These are phyloP conservation scores for Scrobipalpa costella DNA, from an alignment of 2,888 invertebrate genomes.

Conservation along the genomic window DNA sequence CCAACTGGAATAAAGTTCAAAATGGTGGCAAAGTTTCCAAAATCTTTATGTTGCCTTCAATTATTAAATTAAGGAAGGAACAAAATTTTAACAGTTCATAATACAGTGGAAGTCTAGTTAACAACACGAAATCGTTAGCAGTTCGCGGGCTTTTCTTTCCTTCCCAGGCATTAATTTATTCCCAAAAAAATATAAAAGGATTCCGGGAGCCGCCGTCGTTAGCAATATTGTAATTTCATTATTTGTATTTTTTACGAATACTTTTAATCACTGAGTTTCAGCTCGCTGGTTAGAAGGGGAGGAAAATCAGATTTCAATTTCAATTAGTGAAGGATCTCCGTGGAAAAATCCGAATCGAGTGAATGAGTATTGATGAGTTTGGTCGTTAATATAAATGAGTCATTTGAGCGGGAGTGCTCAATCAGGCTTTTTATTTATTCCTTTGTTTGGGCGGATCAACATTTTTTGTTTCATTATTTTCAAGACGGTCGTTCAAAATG, in stretches of 20 bases:
- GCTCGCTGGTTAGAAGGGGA: conserved; percentile 58
- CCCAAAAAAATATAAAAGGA: conserved; percentile 78
- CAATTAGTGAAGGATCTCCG: conserved; percentile 77
- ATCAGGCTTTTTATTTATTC: conserved; percentile 58
- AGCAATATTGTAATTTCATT: conserved; percentile 83
- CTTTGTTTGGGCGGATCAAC: conserved; percentile 40
- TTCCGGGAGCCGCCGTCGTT: conserved; percentile 75
- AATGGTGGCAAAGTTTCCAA: not conserved
- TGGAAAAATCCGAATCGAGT: conserved; percentile 67
- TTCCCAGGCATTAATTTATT: conserved; percentile 75
- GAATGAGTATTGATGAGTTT: conserved; percentile 78
- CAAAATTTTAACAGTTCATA: conserved; percentile 35
- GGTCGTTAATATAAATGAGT: conserved; percentile 75
- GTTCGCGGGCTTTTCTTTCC: conserved; percentile 62
- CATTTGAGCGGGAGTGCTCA: conserved; percentile 58
- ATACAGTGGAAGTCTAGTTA: conserved; percentile 48
- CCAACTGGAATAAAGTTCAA: too few relatives aligned
- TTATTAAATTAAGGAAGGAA: conserved; percentile 6
- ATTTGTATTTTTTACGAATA: conserved; percentile 80
- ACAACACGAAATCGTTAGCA: conserved; percentile 67
- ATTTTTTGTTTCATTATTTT: conserved; percentile 22
- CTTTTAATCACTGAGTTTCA: conserved; percentile 75
- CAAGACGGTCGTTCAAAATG: conserved; percentile 4
- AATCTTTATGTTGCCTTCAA: not conserved
- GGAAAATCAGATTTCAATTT: conserved; percentile 80